These are phyloP conservation scores for Dynastes maya DNA, from an alignment of 2,888 invertebrate genomes.

Conservation along the genomic window DNA sequence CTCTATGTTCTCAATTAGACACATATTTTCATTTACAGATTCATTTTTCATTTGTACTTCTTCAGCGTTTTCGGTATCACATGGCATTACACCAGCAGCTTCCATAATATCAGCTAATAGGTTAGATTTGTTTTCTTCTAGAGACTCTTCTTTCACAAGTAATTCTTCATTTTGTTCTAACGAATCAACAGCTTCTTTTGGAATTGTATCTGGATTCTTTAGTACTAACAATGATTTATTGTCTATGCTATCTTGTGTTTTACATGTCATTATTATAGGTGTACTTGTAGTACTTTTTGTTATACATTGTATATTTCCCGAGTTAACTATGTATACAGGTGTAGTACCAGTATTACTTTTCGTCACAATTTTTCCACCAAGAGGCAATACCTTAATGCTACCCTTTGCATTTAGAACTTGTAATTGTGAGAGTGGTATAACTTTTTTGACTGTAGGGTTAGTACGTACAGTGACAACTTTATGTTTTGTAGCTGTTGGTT, in stretches of 20 bases:
- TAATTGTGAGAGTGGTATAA: slow-evolving; percentile 67
- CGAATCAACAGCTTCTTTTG: not conserved
- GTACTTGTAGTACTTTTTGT: slow-evolving; percentile 58
- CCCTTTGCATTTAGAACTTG: slow-evolving; percentile 69
- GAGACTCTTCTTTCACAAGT: slow-evolving; percentile 20
- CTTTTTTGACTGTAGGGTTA: slow-evolving; percentile 64
- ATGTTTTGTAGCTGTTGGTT: slow-evolving; percentile 60
- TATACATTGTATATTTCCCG: slow-evolving; percentile 56
- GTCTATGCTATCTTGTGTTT: slow-evolving; percentile 53
- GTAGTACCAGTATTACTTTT: slow-evolving; percentile 62
- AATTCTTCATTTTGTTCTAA: slow-evolving; percentile 9
- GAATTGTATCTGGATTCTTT: slow-evolving; percentile 37
- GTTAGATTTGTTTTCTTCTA: slow-evolving; percentile 53
- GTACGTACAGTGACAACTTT: slow-evolving; percentile 68
- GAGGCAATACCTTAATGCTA: slow-evolving; percentile 67
- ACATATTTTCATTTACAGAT: slow-evolving; percentile 47
- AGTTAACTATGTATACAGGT: slow-evolving; percentile 64
- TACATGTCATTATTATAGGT: slow-evolving; percentile 56
- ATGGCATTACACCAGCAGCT: slow-evolving; percentile 56
- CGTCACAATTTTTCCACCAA: slow-evolving; percentile 66
- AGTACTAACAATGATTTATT: slow-evolving; percentile 48
- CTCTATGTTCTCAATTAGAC: not conserved
- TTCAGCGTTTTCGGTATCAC: slow-evolving; percentile 52
- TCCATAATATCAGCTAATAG: slow-evolving; percentile 59
- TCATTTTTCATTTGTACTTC: slow-evolving; percentile 58